Evolutionary conservation across 2,888 invertebrate species (phyloP).

Genomic region (Drosophila birchii): DNA sequence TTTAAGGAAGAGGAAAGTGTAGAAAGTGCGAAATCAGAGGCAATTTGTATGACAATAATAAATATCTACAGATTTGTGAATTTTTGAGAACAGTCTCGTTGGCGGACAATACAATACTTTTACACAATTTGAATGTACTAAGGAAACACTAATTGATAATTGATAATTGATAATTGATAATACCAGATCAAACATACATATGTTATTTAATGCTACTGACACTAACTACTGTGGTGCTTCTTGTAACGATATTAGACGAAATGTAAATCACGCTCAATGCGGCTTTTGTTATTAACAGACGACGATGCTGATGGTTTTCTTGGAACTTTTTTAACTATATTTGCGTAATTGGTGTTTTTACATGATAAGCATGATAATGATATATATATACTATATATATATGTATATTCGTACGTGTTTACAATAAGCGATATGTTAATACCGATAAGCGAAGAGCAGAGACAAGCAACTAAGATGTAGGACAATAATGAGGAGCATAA

Average conservation of each 20-base stretch:
- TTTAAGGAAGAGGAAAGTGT: slow-evolving; percentile 35
- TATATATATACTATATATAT: slow-evolving; percentile 48
- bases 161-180: background rate
- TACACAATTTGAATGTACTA: slow-evolving; percentile 72
- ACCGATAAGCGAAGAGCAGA: slow-evolving; percentile 18
- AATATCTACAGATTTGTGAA: slow-evolving; percentile 58
- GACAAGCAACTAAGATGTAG: slow-evolving; percentile 30
- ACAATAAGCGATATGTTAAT: slow-evolving; percentile 40
- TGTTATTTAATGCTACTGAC: slow-evolving; percentile 75
- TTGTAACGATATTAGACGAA: slow-evolving; percentile 62
- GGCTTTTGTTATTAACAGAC: slow-evolving; percentile 63
- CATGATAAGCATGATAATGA: slow-evolving; percentile 45
- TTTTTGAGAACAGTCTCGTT: slow-evolving; percentile 31
- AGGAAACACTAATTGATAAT: background rate
- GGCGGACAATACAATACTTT: slow-evolving; percentile 63
- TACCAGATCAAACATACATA: slow-evolving; percentile 17
- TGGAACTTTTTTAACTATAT: slow-evolving; percentile 68
- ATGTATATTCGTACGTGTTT: slow-evolving; percentile 60
- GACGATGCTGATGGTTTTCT: slow-evolving; percentile 50
- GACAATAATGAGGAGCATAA: slow-evolving; percentile 55
- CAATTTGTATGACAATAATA: slow-evolving; percentile 72
- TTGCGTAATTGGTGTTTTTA: slow-evolving; percentile 71
- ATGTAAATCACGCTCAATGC: slow-evolving; percentile 31
- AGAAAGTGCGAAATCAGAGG: slow-evolving; percentile 16
- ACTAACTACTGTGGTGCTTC: slow-evolving; percentile 77